Evolutionary conservation across 2,113 vertebrate species (phyloP), one percentile per base, ranked within the genome.

Genomic region (Capricornis sumatraensis): DNA sequence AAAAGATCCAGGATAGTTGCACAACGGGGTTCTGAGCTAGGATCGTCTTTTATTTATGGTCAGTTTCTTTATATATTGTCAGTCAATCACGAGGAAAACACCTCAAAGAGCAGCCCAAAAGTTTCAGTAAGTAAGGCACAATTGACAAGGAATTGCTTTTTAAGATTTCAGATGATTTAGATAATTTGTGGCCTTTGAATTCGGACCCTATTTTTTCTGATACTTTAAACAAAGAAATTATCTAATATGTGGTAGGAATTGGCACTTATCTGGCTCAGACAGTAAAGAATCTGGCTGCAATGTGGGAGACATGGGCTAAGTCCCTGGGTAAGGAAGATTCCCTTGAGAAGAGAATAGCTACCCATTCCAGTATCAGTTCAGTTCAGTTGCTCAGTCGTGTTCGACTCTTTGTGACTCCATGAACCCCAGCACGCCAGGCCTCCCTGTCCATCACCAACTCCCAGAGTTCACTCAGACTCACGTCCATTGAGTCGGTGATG

Each of bases 181-280:
- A n/a, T 14, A 87, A 97, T 89, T 23, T 47, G 19, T 45, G 28
- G 91, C 43, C 23, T 43, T 90, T 92, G 85, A 89, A 85, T 90
- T 50, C 64, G 25, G 60, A 94, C 64, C 19, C n/a, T 28, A 47
- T 43, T 50, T 71, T 36, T 60, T 12, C 87, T 87, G 30, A 36
- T 84, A 47, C 40, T 87, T 96, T 83, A 40, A 87, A 60, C 4
- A 15, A 89, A 93, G 62, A 7, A 79, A 62, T 93, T 83, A 21
- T 53, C 30, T 57, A 82, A 83, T 16, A n/a, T 3, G 36, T 21
- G 7, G 25, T 47, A 6, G 16, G 13, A 71, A 53, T 33, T 58
- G 53, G 64, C 16, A 17, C 27, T 17, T 58, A 30, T 27, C 11
- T 14, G 71, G 36, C 5, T 74, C 36, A 74, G n/a, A 13, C 2